Conservation (phyloP, 2,113 vertebrate genomes). For the Talpa occidentalis region DNA sequence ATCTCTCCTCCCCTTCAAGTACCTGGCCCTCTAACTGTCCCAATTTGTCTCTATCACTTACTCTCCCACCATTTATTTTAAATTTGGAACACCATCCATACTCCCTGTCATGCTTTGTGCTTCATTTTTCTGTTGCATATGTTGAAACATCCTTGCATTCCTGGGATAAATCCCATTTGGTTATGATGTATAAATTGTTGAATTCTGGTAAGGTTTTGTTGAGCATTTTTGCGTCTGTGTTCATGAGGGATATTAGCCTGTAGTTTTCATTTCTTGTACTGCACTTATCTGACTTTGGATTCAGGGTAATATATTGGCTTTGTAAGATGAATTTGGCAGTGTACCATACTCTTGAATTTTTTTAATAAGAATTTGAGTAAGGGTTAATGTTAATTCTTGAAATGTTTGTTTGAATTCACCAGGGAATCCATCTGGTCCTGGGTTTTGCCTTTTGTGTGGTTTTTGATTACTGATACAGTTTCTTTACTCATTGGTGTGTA, state of each 20-base stretch:
- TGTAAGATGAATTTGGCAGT: neutral
- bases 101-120: neutral
- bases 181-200: neutral
- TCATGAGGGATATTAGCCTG: neutral
- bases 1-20: too few species aligned
- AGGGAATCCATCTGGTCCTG: neutral
- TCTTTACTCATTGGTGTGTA: neutral
- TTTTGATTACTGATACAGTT: neutral
- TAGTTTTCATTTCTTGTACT: neutral
- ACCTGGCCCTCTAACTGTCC: neutral
- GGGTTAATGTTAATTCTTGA: slow-evolving; percentile 11
- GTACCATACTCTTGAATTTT: neutral
- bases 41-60: neutral
- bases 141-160: too few species aligned
- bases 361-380: slow-evolving; percentile 10
- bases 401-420: neutral
- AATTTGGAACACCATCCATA: neutral
- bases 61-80: neutral
- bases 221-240: neutral
- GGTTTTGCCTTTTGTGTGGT: neutral
- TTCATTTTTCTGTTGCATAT: neutral
- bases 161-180: neutral
- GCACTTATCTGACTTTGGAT: neutral
- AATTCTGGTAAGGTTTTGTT: neutral
- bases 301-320: neutral